Evolutionary conservation across 1,140 invertebrate species (phyloP).

Genomic region (Drosophila orena): DNA sequence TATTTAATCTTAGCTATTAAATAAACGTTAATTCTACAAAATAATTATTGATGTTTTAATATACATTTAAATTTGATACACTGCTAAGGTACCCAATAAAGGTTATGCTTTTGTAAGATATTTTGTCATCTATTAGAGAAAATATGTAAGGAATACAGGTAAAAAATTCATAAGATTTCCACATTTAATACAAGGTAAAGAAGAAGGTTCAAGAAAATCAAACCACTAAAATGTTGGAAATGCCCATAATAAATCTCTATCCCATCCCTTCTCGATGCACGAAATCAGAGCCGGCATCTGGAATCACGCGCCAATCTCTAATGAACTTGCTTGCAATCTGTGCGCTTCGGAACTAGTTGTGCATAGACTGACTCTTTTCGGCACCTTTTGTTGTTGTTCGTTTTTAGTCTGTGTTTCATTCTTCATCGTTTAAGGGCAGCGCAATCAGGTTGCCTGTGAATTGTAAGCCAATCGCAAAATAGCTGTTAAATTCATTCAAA

Average conservation of each 20-base stretch:
- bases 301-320: conserved; percentile 18
- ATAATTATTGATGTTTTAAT: too few species aligned
- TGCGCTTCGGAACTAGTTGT: conserved; percentile 30
- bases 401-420: conserved; percentile 68
- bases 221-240: neutral
- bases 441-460: conserved; percentile 3
- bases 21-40: neutral
- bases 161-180: too few species aligned
- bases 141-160: too few species aligned
- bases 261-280: too few species aligned
- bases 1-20: neutral
- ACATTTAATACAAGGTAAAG: too few species aligned
- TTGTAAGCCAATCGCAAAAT: conserved; percentile 60
- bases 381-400: conserved; percentile 62
- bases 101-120: too few species aligned
- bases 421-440: conserved; percentile 45
- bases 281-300: neutral
- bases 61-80: too few species aligned
- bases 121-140: too few species aligned
- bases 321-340: conserved; percentile 4
- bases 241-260: neutral
- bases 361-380: conserved; percentile 42
- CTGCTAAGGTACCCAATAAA: too few species aligned
- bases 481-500: conserved; percentile 41
- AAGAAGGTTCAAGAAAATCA: too few species aligned